Conservation (phyloP, 2,113 vertebrate genomes). For the Poeciliopsis turrubarensis region DNA sequence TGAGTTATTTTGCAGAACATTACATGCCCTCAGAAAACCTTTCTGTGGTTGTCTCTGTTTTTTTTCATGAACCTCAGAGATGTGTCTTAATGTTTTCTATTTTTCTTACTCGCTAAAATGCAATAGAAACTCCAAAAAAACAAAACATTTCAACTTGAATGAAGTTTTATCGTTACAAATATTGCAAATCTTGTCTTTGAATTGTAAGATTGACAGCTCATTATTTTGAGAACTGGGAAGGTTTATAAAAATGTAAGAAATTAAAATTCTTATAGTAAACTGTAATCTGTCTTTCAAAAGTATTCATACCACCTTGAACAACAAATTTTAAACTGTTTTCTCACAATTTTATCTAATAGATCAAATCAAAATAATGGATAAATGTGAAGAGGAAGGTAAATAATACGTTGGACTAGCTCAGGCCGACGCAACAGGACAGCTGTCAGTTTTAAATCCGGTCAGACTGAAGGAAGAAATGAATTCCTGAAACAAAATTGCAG, state of each 20-base stretch:
- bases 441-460: no score
- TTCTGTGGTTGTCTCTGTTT: slow-evolving; percentile 6
- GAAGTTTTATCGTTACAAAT: background rate
- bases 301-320: background rate
- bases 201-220: no score
- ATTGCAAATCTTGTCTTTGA: background rate
- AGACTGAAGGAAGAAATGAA: no score
- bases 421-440: no score
- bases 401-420: no score
- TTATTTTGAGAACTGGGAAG: slow-evolving; percentile 1
- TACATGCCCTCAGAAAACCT: slow-evolving; percentile 6
- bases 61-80: background rate
- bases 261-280: background rate
- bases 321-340: background rate
- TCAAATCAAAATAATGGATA: background rate
- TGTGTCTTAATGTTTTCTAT: slow-evolving; percentile 6
- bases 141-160: background rate
- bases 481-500: no score
- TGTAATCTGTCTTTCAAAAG: background rate
- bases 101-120: slow-evolving; percentile 6
- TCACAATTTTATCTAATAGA: background rate
- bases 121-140: background rate
- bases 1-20: slow-evolving; percentile 9
- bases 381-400: no score
- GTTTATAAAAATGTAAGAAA: background rate